Evolutionary conservation across 2,888 invertebrate species (phyloP).

Genomic region (Dynastes maya): DNA sequence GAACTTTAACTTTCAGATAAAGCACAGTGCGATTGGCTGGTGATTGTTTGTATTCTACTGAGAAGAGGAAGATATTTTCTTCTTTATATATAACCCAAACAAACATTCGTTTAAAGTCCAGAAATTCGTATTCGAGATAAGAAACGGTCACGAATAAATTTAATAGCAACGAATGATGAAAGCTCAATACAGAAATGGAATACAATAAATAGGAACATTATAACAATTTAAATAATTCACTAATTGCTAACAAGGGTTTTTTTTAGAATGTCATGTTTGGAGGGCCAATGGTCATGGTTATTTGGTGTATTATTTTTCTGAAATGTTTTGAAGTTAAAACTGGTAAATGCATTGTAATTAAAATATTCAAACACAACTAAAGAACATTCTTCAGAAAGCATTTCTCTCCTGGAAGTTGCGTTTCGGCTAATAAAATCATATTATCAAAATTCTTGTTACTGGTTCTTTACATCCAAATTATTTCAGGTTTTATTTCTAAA

Average conservation of each 20-base stretch:
- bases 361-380: neutral
- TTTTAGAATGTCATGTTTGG: slow-evolving; percentile 13
- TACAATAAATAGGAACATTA: neutral
- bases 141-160: slow-evolving; percentile 35
- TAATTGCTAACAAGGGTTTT: slow-evolving; percentile 22
- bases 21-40: neutral
- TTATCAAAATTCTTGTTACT: no score
- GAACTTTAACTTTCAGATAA: neutral
- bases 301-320: neutral
- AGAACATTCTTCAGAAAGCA: no score
- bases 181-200: slow-evolving; percentile 13
- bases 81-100: slow-evolving; percentile 39
- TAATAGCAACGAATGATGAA: slow-evolving; percentile 20
- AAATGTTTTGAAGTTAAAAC: slow-evolving; percentile 3
- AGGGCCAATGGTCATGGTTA: slow-evolving; percentile 16
- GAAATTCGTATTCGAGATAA: slow-evolving; percentile 39
- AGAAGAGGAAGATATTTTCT: slow-evolving; percentile 36
- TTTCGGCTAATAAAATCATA: no score
- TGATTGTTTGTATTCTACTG: slow-evolving; percentile 40
- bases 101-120: slow-evolving; percentile 43
- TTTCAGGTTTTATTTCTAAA: no score
- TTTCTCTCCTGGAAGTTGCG: no score
- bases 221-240: slow-evolving; percentile 16
- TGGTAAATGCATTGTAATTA: neutral
- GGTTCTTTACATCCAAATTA: no score